Conservation (phyloP, 2,888 invertebrate species). For the Caenorhabditis afra region DNA sequence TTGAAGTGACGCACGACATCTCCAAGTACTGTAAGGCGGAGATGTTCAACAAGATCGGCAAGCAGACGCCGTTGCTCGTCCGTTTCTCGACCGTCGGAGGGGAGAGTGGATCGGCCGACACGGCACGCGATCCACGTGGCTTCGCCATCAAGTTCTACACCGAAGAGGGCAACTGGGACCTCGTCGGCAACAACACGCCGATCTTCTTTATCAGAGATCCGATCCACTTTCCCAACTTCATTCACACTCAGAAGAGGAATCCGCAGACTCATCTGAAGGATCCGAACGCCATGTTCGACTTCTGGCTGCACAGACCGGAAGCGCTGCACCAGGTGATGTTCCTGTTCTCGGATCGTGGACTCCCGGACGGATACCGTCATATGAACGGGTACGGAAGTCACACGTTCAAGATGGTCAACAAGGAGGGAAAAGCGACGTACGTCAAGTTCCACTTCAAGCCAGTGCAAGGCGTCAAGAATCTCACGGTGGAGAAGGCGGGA, state of each 20-base stretch:
- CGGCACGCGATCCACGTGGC: slow-evolving; percentile 83
- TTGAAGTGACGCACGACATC: slow-evolving; percentile 83
- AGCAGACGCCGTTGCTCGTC: slow-evolving; percentile 82
- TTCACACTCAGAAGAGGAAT: slow-evolving; percentile 95
- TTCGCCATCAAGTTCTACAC: slow-evolving; percentile 83
- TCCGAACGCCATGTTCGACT: slow-evolving; percentile 78
- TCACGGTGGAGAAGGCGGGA: slow-evolving; percentile 72
- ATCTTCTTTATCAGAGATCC: slow-evolving; percentile 84
- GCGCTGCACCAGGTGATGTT: slow-evolving; percentile 81
- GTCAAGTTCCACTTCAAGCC: slow-evolving; percentile 80
- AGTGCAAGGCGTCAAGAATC: slow-evolving; percentile 77
- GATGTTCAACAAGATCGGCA: slow-evolving; percentile 82
- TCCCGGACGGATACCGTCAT: slow-evolving; percentile 80
- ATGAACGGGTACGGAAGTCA: slow-evolving; percentile 80
- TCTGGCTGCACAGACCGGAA: slow-evolving; percentile 78
- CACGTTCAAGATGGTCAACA: slow-evolving; percentile 80
- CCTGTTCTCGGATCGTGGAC: slow-evolving; percentile 81
- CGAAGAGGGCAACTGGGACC: slow-evolving; percentile 83
- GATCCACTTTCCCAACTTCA: slow-evolving; percentile 90
- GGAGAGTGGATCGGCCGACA: slow-evolving; percentile 83
- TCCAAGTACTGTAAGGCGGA: slow-evolving; percentile 82
- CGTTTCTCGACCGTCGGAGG: slow-evolving; percentile 83
- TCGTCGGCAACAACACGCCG: slow-evolving; percentile 83
- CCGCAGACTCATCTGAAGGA: slow-evolving; percentile 87
- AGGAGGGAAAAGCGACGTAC: slow-evolving; percentile 75